Conservation (phyloP, 35 echinoderm and acorn worm genomes). For the Ophioderma brevispina region DNA sequence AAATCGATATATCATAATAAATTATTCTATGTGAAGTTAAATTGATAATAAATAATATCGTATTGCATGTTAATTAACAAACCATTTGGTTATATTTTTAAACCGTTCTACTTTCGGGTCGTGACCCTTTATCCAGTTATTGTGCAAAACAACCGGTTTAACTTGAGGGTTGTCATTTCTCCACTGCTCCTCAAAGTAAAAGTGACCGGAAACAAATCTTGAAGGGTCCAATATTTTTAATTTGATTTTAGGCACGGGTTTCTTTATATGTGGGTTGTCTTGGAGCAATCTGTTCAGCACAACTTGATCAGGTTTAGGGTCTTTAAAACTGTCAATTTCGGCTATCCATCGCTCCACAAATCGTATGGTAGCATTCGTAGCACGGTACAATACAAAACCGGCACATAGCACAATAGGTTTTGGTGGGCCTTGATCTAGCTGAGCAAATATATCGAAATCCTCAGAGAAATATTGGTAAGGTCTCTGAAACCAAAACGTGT, state of each 20-base stretch:
- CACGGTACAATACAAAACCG: constrained; percentile 61
- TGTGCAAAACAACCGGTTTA: constrained; percentile 61
- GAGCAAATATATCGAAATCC: constrained; percentile 54
- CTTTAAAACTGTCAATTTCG: constrained; percentile 25
- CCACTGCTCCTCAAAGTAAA: constrained; percentile 47
- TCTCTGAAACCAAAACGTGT: constrained; percentile 75
- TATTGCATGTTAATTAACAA: too few species aligned
- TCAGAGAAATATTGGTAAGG: constrained; percentile 65
- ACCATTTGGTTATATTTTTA: constrained; percentile 38
- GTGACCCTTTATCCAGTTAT: constrained; percentile 72
- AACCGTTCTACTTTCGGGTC: constrained; percentile 60
- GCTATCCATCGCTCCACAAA: constrained; percentile 58
- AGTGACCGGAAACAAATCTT: constrained; percentile 63
- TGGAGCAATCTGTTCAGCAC: constrained; percentile 39
- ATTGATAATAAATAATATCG: too few species aligned
- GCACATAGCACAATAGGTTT: constrained; percentile 29
- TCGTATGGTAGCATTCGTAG: constrained; percentile 17
- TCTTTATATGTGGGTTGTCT: neutral
- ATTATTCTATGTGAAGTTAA: too few species aligned
- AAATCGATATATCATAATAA: too few species aligned
- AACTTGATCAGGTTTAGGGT: constrained; percentile 56
- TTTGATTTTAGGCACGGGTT: constrained; percentile 13
- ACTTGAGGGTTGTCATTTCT: neutral
- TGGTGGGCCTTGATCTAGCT: constrained; percentile 19
- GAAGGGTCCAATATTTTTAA: constrained; percentile 27